These are phyloP conservation scores for Corythaixoides concolor DNA, from an alignment of 2,113 vertebrate genomes.

Conservation along the genomic window DNA sequence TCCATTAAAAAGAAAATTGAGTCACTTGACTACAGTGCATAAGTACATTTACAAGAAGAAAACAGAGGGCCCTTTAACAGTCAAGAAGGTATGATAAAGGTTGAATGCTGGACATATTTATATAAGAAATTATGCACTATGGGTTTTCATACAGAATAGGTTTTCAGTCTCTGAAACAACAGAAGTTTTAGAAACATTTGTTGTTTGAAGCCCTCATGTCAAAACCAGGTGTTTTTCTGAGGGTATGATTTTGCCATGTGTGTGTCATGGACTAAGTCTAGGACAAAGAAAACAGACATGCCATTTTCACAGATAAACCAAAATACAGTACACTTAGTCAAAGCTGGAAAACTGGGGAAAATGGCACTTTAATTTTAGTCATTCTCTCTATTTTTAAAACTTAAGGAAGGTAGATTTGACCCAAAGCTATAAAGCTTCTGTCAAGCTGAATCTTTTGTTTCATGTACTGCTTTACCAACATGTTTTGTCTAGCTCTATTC, in stretches of 20 bases:
- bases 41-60: neutral
- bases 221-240: neutral
- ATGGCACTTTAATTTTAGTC: neutral
- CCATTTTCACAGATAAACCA: neutral
- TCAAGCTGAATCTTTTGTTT: slow-evolving; percentile 25
- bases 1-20: neutral
- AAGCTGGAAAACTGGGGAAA: neutral
- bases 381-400: neutral
- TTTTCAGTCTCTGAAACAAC: neutral
- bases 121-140: neutral
- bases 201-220: neutral
- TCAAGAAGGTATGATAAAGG: neutral
- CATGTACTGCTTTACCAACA: neutral
- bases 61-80: neutral
- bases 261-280: neutral
- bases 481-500: slow-evolving; percentile 43
- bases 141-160: neutral
- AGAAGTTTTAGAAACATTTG: neutral
- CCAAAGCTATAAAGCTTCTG: neutral
- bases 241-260: neutral
- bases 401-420: neutral
- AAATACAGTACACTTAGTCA: neutral
- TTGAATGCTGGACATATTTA: neutral
- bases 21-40: neutral
- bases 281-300: neutral